Conservation (phyloP, 1,140 invertebrate genomes). For the Rhizoglyphus robini region DNA sequence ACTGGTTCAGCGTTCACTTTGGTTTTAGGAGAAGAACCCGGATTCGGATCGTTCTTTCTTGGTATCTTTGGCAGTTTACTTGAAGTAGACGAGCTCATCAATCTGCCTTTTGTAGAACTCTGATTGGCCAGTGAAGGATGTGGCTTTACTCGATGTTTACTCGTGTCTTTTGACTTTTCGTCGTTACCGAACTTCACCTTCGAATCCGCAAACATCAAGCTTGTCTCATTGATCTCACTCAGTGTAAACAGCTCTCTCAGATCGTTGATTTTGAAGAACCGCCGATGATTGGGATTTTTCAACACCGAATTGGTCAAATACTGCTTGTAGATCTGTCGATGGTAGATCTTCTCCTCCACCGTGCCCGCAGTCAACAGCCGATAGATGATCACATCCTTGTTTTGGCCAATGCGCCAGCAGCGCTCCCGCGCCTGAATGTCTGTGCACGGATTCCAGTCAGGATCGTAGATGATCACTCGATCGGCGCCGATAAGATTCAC, state of each 20-base stretch:
- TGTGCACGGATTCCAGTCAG: conserved; percentile 79
- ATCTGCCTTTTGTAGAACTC: no score
- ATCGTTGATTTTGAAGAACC: conserved; percentile 84
- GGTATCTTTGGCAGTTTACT: no score
- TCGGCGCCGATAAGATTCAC: conserved; percentile 89
- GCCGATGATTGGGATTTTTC: conserved; percentile 77
- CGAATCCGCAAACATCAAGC: conserved; percentile 61
- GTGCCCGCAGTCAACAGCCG: conserved; percentile 66
- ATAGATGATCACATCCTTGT: conserved; percentile 72
- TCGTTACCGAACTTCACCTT: no score
- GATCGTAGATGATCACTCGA: conserved; percentile 90
- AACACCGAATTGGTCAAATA: conserved; percentile 83
- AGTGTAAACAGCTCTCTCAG: conserved; percentile 64
- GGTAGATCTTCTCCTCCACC: conserved; percentile 87
- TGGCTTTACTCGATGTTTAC: not conserved
- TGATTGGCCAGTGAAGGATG: no score
- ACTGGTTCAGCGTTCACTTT: not conserved
- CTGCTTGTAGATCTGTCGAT: conserved; percentile 88
- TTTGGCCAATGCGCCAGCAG: conserved; percentile 81
- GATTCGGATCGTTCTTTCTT: conserved; percentile 12
- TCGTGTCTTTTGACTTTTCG: conserved; percentile 23
- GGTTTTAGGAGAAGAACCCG: conserved; percentile 20
- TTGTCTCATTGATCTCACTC: conserved; percentile 53
- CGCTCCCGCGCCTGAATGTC: conserved; percentile 74
- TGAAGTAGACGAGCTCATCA: not conserved